Conservation (phyloP, 2,888 invertebrate genomes). For the Pocota personata region DNA sequence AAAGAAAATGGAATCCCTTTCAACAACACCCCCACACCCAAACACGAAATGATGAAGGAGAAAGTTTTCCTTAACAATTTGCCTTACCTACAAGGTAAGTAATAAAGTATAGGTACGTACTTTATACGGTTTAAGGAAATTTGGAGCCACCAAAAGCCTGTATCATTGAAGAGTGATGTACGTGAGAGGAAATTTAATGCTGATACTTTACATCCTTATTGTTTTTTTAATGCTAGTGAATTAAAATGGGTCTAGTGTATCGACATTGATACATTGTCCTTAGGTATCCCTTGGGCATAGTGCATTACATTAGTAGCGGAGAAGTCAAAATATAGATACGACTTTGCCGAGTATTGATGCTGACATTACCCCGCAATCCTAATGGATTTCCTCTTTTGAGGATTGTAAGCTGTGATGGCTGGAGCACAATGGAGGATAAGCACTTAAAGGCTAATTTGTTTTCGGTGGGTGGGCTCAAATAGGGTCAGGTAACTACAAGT, state of each 20-base stretch:
- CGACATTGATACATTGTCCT: not conserved
- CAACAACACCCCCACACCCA: not conserved
- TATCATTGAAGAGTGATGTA: not conserved
- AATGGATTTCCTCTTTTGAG: no score
- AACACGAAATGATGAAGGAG: not conserved
- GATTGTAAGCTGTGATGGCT: no score
- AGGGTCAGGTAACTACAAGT: no score
- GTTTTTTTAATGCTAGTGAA: not conserved
- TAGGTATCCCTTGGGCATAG: no score
- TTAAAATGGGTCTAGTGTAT: not conserved
- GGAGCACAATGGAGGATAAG: no score
- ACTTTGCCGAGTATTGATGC: no score
- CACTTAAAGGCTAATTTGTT: no score
- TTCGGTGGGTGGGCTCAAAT: no score
- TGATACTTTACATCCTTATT: not conserved
- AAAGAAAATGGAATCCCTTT: not conserved
- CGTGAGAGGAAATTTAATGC: not conserved
- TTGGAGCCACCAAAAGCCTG: not conserved
- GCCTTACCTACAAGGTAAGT: not conserved
- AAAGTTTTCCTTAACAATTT: not conserved
- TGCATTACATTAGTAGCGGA: not conserved
- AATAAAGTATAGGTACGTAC: not conserved
- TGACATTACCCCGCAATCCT: no score
- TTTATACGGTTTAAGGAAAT: not conserved
- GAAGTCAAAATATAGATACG: not conserved